A percentile compares a stretch with the other conserved stretches of the same genome.
phyloP scores from a whole-genome alignment of 2,113 vertebrate genomes.

The Manacus vitellinus region DNA sequence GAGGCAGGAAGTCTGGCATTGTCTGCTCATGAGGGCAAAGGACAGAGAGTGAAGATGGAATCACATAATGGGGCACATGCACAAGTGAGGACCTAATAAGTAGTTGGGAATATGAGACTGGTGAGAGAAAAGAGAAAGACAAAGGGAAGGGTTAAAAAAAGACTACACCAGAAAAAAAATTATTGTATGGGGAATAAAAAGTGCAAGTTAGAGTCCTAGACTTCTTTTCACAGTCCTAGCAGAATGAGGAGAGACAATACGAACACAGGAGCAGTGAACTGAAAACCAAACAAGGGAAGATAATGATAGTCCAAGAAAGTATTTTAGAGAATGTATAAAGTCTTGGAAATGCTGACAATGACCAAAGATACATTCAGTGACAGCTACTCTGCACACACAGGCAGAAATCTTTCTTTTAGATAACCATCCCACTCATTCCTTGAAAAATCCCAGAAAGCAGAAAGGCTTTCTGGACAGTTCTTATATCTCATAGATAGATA shows the following conservation, averaged over 20 bases:
- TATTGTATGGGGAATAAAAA: neutral
- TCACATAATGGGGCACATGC: neutral
- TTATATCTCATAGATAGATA: neutral
- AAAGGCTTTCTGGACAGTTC: neutral
- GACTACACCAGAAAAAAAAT: neutral
- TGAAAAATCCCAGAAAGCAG: neutral
- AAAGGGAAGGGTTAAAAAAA: neutral
- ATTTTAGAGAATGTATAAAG: neutral
- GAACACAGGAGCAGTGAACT: neutral
- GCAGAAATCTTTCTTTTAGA: neutral
- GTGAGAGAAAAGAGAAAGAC: neutral
- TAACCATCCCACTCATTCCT: neutral
- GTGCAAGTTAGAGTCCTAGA: neutral
- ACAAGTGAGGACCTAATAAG: neutral
- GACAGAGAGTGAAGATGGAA: neutral
- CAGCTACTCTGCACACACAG: neutral
- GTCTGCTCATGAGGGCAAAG: neutral
- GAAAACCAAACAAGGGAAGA: neutral
- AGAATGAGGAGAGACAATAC: neutral
- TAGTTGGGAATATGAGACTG: neutral
- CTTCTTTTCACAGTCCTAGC: neutral
- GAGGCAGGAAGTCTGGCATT: neutral
- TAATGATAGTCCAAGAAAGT: neutral
- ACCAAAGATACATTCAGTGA: neutral
- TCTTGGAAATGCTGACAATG: neutral